Evolutionary conservation across 1,140 invertebrate genomes (phyloP).

Genomic region (Hypsibius dujardini): DNA sequence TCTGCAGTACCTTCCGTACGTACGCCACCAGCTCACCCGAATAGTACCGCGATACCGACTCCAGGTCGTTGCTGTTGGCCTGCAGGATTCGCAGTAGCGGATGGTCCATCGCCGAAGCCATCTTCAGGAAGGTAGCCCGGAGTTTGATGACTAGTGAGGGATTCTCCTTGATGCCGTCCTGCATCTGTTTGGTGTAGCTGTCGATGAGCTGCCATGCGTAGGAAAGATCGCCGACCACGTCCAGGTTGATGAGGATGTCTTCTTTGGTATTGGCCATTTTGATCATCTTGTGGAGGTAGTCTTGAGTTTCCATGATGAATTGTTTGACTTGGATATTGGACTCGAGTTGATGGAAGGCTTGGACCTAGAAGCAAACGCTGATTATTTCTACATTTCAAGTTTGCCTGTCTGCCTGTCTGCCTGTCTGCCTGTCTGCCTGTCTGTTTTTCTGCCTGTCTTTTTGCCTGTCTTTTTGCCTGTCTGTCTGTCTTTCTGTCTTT

Average conservation of each 20-base stretch:
- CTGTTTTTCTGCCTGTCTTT: too few relatives aligned
- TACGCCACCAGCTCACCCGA: slow-evolving; percentile 80
- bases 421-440: too few relatives aligned
- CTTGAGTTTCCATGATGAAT: slow-evolving; percentile 62
- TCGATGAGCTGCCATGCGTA: slow-evolving; percentile 90
- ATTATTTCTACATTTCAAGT: too few relatives aligned
- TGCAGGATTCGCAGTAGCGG: slow-evolving; percentile 86
- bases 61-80: slow-evolving; percentile 67
- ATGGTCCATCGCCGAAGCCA: slow-evolving; percentile 80
- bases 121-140: slow-evolving; percentile 76
- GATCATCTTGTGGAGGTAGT: slow-evolving; percentile 67
- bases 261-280: slow-evolving; percentile 76
- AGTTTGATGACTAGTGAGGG: slow-evolving; percentile 72
- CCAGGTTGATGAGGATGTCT: slow-evolving; percentile 71
- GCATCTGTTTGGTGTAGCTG: slow-evolving; percentile 62
- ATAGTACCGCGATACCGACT: slow-evolving; percentile 87
- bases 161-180: slow-evolving; percentile 65
- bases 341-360: slow-evolving; percentile 85
- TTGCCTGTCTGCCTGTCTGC: too few relatives aligned
- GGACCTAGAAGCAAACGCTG: too few relatives aligned
- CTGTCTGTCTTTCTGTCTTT: too few relatives aligned
- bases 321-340: slow-evolving; percentile 70
- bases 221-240: slow-evolving; percentile 80
- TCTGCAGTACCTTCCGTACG: slow-evolving; percentile 79
- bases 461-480: too few relatives aligned